Conservation (phyloP, 1,140 invertebrate species). For the Pristionchus pacificus region DNA sequence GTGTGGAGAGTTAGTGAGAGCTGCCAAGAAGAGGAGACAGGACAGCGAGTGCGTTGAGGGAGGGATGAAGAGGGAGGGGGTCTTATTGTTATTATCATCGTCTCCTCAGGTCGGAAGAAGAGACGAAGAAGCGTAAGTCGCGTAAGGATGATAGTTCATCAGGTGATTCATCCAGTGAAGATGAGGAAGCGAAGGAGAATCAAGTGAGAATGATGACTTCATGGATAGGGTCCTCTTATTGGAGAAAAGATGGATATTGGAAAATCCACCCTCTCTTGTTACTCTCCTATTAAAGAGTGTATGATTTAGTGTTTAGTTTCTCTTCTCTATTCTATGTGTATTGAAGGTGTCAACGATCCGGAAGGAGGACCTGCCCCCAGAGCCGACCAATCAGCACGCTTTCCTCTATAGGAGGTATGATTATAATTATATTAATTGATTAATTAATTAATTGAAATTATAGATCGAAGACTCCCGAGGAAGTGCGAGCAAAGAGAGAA, state of each 20-base stretch:
- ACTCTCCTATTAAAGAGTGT: no score
- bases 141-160: constrained; percentile 1
- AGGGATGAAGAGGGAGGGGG: constrained; percentile 1
- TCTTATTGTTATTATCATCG: no score
- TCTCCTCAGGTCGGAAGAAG: no score
- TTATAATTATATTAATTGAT: no score
- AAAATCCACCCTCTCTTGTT: no score
- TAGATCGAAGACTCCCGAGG: constrained; percentile 30
- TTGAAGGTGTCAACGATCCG: constrained; percentile 24
- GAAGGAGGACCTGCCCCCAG: constrained; percentile 28
- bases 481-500: constrained; percentile 17
- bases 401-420: constrained; percentile 34
- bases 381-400: constrained; percentile 28
- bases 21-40: constrained; percentile 13
- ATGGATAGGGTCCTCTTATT: neutral
- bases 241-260: no score
- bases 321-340: no score
- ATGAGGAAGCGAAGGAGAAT: constrained; percentile 17
- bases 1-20: constrained; percentile 40
- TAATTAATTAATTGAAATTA: no score
- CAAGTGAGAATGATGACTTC: neutral
- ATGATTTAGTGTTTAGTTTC: no score
- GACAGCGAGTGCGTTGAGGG: constrained; percentile 19
- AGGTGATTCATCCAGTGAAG: no score
- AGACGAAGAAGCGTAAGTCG: neutral